phyloP scores from a whole-genome alignment of 2,113 vertebrate genomes.

The Ondatra zibethicus region DNA sequence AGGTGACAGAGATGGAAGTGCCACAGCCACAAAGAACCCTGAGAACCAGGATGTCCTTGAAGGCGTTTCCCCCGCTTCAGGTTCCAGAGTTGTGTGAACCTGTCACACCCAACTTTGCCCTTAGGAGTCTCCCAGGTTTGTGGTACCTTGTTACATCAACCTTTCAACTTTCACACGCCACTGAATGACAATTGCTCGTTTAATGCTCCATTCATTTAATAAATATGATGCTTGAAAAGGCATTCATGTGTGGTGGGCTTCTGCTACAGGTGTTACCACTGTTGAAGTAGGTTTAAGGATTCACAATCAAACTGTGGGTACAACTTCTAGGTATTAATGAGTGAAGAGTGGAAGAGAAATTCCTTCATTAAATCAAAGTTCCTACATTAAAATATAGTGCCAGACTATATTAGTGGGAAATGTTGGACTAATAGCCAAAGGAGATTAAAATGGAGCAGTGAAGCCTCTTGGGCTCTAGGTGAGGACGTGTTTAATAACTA shows the following conservation, averaged over 20 bases:
- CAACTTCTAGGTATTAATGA: not conserved
- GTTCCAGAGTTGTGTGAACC: not conserved
- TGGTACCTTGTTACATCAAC: not conserved
- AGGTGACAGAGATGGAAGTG: not conserved
- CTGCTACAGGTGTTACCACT: not conserved
- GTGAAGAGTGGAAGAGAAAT: not conserved
- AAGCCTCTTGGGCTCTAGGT: not conserved
- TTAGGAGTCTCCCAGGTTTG: not conserved
- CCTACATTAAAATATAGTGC: not conserved
- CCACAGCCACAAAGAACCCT: not conserved
- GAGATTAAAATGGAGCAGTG: not conserved
- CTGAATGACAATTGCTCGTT: conserved; percentile 19
- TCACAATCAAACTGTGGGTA: not conserved
- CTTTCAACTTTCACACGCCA: conserved; percentile 1
- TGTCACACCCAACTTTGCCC: not conserved
- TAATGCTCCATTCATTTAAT: conserved; percentile 28
- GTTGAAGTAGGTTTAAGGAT: conserved; percentile 11
- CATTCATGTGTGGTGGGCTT: not conserved
- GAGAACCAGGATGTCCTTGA: not conserved
- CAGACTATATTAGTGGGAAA: not conserved
- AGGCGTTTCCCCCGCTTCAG: not conserved
- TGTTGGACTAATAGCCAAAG: not conserved
- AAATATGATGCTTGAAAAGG: not conserved
- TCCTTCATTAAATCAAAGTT: not conserved
- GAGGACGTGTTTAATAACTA: not conserved